These are phyloP conservation scores for Orchesella cincta DNA, from an alignment of 1,140 invertebrate species.

Conservation along the genomic window DNA sequence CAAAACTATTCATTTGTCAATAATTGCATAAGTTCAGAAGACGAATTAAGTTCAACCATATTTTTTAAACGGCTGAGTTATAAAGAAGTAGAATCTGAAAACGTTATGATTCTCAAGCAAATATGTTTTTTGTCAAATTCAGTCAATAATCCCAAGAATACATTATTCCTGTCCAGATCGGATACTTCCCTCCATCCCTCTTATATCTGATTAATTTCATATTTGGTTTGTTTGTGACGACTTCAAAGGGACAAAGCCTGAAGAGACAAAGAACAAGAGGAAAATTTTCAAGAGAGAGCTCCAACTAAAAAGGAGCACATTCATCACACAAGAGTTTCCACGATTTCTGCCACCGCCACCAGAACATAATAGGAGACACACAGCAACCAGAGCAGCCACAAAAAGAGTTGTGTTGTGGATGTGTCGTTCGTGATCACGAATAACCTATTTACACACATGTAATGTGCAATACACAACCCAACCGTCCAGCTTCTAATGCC, in stretches of 20 bases:
- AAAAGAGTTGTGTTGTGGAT: conserved; percentile 14
- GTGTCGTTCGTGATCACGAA: not conserved
- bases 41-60: no score
- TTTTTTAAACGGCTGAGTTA: no score
- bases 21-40: no score
- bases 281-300: conserved; percentile 19
- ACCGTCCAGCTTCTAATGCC: not conserved
- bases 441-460: conserved; percentile 8
- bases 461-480: conserved; percentile 2
- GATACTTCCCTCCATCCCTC: not conserved
- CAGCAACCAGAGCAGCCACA: conserved; percentile 7
- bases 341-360: conserved; percentile 25
- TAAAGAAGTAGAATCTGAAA: no score
- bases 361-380: conserved; percentile 23
- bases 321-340: not conserved
- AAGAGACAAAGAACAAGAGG: not conserved
- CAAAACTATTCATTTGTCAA: no score
- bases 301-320: not conserved
- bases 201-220: not conserved
- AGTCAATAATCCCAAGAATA: no score
- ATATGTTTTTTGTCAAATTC: no score
- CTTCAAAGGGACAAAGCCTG: conserved; percentile 21
- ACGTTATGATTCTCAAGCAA: no score
- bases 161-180: no score
- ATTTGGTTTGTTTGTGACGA: conserved; percentile 25